Percentiles rank a stretch among this genome's conserved stretches.
phyloP scores from a whole-genome alignment of 2,888 invertebrate species.

The Amblyteles armatorius region DNA sequence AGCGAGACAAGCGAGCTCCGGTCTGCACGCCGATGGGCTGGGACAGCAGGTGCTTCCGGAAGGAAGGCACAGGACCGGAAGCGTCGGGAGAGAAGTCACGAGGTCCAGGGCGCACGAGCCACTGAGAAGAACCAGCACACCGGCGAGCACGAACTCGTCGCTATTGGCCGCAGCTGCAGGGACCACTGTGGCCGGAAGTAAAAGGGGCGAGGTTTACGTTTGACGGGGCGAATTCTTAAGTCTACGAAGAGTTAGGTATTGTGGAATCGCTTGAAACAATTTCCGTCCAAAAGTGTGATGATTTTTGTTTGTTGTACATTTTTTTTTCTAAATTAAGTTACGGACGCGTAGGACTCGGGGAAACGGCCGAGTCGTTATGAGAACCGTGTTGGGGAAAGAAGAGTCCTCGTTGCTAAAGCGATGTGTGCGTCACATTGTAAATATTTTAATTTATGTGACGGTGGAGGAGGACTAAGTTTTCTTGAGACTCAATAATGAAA shows the following conservation, averaged over 20 bases:
- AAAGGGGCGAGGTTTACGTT: conserved; percentile 87
- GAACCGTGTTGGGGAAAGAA: conserved; percentile 6
- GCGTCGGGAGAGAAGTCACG: conserved; percentile 76
- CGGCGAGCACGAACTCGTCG: conserved; percentile 76
- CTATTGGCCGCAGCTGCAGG: conserved; percentile 66
- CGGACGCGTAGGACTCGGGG: neutral
- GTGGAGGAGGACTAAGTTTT: neutral
- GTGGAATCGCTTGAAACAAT: conserved; percentile 18
- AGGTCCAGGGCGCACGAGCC: conserved; percentile 71
- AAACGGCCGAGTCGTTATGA: conserved; percentile 11
- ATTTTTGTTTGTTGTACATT: conserved; percentile 27
- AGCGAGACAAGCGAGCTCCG: conserved; percentile 65
- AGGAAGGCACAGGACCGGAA: conserved; percentile 79
- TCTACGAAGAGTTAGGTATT: neutral
- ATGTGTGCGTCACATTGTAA: conserved; percentile 55
- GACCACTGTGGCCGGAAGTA: conserved; percentile 75
- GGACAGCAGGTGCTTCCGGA: conserved; percentile 63
- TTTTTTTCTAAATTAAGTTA: neutral
- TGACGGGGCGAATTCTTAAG: conserved; percentile 76
- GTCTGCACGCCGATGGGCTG: conserved; percentile 43
- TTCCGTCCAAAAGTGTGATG: conserved; percentile 54
- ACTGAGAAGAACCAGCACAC: conserved; percentile 85
- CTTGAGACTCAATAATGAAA: conserved; percentile 24
- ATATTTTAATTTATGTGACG: conserved; percentile 64
- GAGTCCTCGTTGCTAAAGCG: neutral